A percentile compares a stretch with the other conserved stretches of the same genome.
These are phyloP conservation scores for Bombus waltoni DNA, from an alignment of 1,140 invertebrate species.

Conservation along the genomic window DNA sequence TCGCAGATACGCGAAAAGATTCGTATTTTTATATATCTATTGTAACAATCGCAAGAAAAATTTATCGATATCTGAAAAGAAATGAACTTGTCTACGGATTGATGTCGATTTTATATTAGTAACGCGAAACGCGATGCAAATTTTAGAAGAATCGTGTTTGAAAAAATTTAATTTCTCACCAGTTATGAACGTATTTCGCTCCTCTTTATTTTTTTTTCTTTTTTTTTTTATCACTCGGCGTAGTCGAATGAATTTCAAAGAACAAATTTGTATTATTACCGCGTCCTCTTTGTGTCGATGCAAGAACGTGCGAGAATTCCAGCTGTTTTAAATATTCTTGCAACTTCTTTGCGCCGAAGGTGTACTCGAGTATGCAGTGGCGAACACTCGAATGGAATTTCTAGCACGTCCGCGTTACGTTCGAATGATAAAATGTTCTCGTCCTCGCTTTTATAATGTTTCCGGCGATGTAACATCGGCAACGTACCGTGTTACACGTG, in stretches of 20 bases:
- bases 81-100: neutral
- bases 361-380: neutral
- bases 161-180: neutral
- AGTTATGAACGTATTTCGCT: neutral
- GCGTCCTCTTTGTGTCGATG: neutral
- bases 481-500: neutral
- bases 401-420: conserved; percentile 15
- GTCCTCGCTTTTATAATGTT: neutral
- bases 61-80: neutral
- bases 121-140: too few relatives aligned
- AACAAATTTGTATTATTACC: conserved; percentile 6
- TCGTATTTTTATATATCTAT: too few relatives aligned
- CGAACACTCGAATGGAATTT: conserved; percentile 1
- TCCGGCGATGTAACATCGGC: neutral
- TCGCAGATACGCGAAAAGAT: too few relatives aligned
- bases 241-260: conserved; percentile 9
- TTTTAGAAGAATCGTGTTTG: neutral
- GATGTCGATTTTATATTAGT: neutral
- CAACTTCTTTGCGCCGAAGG: conserved; percentile 7
- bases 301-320: neutral
- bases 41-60: neutral
- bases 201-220: too few relatives aligned
- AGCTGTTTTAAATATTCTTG: conserved; percentile 25
- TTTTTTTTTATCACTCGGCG: neutral
- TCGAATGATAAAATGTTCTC: conserved; percentile 23